Evolutionary conservation across 2,797 vertebrate genomes (phyloP), one percentile per base, ranked within the genome.

Genomic region (Spinus pinus): DNA sequence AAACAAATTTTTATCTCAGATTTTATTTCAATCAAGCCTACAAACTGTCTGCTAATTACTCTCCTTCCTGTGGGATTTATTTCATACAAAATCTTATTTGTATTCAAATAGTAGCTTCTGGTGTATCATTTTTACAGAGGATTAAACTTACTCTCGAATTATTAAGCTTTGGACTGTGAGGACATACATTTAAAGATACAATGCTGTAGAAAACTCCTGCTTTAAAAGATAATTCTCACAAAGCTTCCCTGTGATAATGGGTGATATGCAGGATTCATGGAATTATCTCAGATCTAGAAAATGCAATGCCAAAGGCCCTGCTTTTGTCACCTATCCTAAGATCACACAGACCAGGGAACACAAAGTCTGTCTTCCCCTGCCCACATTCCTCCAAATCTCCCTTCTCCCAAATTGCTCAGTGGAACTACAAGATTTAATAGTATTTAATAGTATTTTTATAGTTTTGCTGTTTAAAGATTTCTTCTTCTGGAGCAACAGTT

Each of bases 11-110:
- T 94, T 92, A 0, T 91, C n/a, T 84, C 51, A 64, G 37, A 42
- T 91, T 88, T 85, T 51, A 79, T 94, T 94, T 88, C 87, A 87
- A 21, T 90, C 47, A 78, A 93, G 46, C 21, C 41, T 66, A 21
- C 4, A 70, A 67, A 46, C 21, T 62, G 13, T 73, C 46, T 87
- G 22, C 17, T 61, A 35, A 39, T 80, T 84, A 28, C n/a, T 70
- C 35, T 81, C 35, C 75, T 64, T 71, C 54, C 42, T 71, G 69
- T 53, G 78, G 72, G 67, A 12, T 53, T 82, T 57, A 14, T 66
- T 77, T 89, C n/a, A 51, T 58, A n/a, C 6, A 44, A 70, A 82
- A 89, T 75, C 25, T 39, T 78, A 88, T 90, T 95, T 69, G 30
- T 91, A 75, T 94, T 93, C 33, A 60, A 80, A 78, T 57, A 81